Conservation (phyloP, 2,113 vertebrate genomes). For the Equus przewalskii region DNA sequence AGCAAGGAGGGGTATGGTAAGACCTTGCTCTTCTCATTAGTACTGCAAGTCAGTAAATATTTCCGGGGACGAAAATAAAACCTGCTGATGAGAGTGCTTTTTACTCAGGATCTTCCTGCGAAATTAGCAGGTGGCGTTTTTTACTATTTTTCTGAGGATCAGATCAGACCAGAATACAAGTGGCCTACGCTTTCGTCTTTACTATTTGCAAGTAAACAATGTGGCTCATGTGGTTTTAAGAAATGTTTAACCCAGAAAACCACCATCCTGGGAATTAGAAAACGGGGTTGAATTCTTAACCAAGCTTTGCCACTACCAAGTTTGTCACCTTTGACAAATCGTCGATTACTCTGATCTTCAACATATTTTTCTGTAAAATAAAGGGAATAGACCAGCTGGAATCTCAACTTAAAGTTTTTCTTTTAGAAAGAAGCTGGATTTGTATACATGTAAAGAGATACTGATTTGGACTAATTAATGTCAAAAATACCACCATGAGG, state of each 20-base stretch:
- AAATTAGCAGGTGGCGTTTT: neutral
- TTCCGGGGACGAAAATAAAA: neutral
- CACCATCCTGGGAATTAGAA: neutral
- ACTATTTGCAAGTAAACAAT: neutral
- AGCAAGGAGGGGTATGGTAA: neutral
- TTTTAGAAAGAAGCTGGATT: neutral
- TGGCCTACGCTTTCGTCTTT: neutral
- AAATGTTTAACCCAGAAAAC: slow-evolving; percentile 16
- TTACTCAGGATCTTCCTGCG: neutral
- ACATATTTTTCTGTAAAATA: neutral
- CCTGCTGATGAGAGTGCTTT: neutral
- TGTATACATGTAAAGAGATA: neutral
- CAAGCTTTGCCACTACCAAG: neutral
- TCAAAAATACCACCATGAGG: neutral
- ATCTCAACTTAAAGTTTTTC: neutral
- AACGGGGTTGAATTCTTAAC: neutral
- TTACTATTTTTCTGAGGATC: neutral
- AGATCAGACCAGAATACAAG: neutral
- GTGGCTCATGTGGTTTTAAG: neutral
- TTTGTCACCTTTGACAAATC: neutral
- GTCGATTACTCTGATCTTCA: neutral
- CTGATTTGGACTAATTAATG: neutral
- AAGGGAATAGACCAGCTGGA: neutral
- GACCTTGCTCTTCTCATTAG: slow-evolving; percentile 30
- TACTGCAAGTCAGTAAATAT: slow-evolving; percentile 8